Evolutionary conservation across 2,113 vertebrate genomes (phyloP).

Genomic region (Eira barbara): DNA sequence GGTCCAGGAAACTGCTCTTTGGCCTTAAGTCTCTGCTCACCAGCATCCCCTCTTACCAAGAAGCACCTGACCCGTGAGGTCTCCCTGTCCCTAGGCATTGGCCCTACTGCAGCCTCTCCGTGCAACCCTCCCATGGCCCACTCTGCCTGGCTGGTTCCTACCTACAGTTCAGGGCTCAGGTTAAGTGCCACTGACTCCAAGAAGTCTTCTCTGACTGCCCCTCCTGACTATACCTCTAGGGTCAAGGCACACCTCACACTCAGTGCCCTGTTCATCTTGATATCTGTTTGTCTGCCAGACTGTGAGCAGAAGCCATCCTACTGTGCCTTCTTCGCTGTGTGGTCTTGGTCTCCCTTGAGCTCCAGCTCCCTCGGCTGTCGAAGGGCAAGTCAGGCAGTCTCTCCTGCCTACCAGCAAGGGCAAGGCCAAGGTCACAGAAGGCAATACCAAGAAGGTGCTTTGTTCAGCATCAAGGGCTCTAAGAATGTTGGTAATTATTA

Average conservation of each 20-base stretch:
- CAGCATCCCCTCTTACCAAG: neutral
- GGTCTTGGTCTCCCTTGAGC: neutral
- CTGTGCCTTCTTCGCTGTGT: neutral
- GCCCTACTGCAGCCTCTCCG: fast-evolving
- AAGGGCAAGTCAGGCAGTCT: neutral
- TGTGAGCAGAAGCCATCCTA: neutral
- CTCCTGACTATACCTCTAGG: neutral
- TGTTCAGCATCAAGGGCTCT: neutral
- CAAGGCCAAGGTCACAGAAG: neutral
- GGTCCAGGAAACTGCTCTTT: neutral
- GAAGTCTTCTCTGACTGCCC: neutral
- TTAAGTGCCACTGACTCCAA: neutral
- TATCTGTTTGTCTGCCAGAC: neutral
- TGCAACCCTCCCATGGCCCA: neutral
- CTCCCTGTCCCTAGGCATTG: neutral
- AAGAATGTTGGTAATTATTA: neutral
- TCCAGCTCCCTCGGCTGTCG: neutral
- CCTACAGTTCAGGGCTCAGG: neutral
- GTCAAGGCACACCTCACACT: neutral
- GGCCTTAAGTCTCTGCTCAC: neutral
- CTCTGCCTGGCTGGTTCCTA: neutral
- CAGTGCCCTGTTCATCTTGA: neutral
- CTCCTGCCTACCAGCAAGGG: neutral
- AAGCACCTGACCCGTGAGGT: fast-evolving
- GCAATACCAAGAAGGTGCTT: neutral